phyloP scores from a whole-genome alignment of 1,140 invertebrate species.

The Aphaenogaster rudis region DNA sequence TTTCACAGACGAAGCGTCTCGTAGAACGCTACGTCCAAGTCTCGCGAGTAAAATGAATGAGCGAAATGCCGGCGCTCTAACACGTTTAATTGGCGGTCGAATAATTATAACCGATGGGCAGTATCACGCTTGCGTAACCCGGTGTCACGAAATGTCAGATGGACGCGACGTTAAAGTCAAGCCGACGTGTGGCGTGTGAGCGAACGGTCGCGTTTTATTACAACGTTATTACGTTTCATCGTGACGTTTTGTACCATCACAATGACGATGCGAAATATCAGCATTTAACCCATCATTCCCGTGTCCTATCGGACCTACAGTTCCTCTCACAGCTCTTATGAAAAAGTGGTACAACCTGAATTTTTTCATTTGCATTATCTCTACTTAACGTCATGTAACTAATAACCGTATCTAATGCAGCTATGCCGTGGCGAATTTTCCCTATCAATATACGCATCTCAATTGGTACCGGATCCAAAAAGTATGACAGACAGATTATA shows the following conservation, averaged over 20 bases:
- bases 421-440: background rate
- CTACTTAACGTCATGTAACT: background rate
- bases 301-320: slow-evolving; percentile 1
- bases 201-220: slow-evolving; percentile 59
- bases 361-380: slow-evolving; percentile 17
- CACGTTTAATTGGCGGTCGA: slow-evolving; percentile 64
- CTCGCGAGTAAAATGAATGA: slow-evolving; percentile 44
- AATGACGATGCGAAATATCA: slow-evolving; percentile 64
- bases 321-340: background rate
- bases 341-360: slow-evolving; percentile 16
- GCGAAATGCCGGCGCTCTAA: slow-evolving; percentile 53
- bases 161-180: slow-evolving; percentile 58
- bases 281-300: slow-evolving; percentile 50
- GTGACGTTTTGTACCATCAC: slow-evolving; percentile 59
- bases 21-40: background rate
- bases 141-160: slow-evolving; percentile 61
- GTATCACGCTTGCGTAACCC: slow-evolving; percentile 62
- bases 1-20: slow-evolving; percentile 29
- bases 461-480: background rate
- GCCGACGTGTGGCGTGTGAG: slow-evolving; percentile 49
- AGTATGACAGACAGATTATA: background rate
- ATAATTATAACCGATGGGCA: slow-evolving; percentile 64
- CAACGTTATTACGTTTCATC: slow-evolving; percentile 63
- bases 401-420: slow-evolving; percentile 13
- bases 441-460: background rate